Evolutionary conservation across 2,113 vertebrate species (phyloP), one percentile per base, ranked within the genome.

Genomic region (Sarotherodon lohbergeri): DNA sequence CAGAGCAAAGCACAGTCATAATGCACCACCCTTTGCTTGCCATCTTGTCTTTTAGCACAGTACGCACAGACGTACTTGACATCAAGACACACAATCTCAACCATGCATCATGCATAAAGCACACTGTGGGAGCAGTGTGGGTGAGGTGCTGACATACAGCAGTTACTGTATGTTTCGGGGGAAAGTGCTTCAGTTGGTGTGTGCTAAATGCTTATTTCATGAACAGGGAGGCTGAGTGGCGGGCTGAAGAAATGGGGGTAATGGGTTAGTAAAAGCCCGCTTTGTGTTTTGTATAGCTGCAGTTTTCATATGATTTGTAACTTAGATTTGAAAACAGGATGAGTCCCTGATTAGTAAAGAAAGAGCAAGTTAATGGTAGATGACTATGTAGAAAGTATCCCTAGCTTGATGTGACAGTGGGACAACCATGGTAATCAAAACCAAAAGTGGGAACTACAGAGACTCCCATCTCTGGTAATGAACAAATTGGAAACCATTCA

Each of bases 61-160:
- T 50, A 36, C 1, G 13, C 22, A 84, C 54, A 80, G 71, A 81
- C 78, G 27, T 6, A n/a, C 85, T 82, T 81, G 41, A 86, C 57
- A 81, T 88, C n/a, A 61, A 82, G 66, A 55, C 29, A 81, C 82
- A 86, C 86, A 81, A 52, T 52, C 80, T 90, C 87, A 91, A 39
- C 76, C 27, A 93, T 93, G 91, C 93, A 91, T 93, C n/a, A 93
- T 93, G 90, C 91, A 92, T 92, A 87, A 90, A 81, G 87, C 81
- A 84, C 89, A 63, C 90, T 61, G 78, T 89, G 87, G 71, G 83
- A 68, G 63, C 59, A 78, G 59, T 17, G 6, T 85, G 80, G 92
- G 68, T 80, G 84, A 88, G 86, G 86, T 84, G 55, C 46, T 93
- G 91, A 90, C 90, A 93, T 71, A 36, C 78, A 85, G 86, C 88